Conservation (phyloP, 2,888 invertebrate genomes). For the Resseliella maxima region DNA sequence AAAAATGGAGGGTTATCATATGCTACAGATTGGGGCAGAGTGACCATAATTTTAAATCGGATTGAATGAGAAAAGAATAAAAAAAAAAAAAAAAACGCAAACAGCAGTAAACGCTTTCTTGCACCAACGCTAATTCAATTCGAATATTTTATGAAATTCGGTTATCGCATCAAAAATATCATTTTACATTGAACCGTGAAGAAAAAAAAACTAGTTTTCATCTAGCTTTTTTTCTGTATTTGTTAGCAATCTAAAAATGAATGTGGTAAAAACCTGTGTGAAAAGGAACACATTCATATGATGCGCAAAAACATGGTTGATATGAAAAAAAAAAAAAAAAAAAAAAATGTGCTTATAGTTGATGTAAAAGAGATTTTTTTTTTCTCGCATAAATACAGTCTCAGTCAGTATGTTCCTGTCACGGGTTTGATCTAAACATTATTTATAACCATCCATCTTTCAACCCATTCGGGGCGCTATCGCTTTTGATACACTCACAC, state of each 20-base stretch:
- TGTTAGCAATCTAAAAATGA: neutral
- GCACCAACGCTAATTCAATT: conserved; percentile 37
- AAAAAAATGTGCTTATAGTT: neutral
- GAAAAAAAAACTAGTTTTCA: neutral
- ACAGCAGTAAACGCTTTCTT: neutral
- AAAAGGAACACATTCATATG: neutral
- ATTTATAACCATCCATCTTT: conserved; percentile 16
- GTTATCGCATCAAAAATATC: conserved; percentile 47
- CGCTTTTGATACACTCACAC: conserved; percentile 12
- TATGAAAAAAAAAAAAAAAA: neutral
- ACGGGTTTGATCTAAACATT: conserved; percentile 3
- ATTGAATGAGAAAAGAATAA: neutral
- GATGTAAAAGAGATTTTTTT: conserved; percentile 24
- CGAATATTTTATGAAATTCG: conserved; percentile 34
- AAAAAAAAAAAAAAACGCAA: neutral
- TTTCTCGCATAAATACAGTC: neutral
- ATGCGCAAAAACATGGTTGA: neutral
- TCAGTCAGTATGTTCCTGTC: neutral
- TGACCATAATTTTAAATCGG: conserved; percentile 46
- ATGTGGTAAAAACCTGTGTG: neutral
- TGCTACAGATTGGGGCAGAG: neutral
- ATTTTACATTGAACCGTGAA: neutral
- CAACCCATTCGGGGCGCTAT: conserved; percentile 14
- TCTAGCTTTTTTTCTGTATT: neutral
- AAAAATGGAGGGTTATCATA: neutral